Base-by-base conservation (phyloP, 2,888 invertebrate species). In the Anoplius nigerrimus region DNA sequence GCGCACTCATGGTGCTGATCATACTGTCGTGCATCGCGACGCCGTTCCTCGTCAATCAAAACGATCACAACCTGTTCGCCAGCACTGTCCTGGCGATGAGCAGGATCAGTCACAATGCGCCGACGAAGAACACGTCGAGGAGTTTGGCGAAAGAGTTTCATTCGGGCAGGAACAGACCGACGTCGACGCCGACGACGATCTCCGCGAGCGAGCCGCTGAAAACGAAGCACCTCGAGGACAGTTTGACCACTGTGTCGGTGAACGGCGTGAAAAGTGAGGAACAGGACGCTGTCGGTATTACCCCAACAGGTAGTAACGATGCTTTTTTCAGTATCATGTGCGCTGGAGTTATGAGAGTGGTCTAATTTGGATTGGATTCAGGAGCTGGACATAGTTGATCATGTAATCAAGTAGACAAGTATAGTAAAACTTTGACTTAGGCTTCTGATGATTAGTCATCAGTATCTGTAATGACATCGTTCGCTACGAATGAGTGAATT, bases 181-280 rank as follows among this genome's bases (percentile, higher is more conserved):
- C 83, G 21, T 74, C 85, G 8, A 79, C 54, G 1, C 69, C 87
- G 42, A 85, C 87, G 15, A 55, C 51, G 13, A 80, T 84, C 43
- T 57, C 70, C 8, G 65, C 73, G 59, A 74, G 71, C 46, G 72
- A 75, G 20, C 55, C 43, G 4, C 60, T 68, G 24, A 74, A 68
- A 62, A 69, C 75, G 51, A 71, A 76, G 45, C 71, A 67, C 45
- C 53, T 61, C 46, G 66, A 77, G 62, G 21, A 72, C 16, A 46
- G 15, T 64, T 51, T 69, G 63, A 52, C 73, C n/a, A 55, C 69
- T 21, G 21, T 65, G 43, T 34, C 51, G 2, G 54, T 42, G 11
- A 72, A 16, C 62, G 66, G 52, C 62, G 67, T 43, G 63, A 80
- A 27, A 58, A 51, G 22, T 6, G 66, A 72, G 0, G 72, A 71